These are phyloP conservation scores for Parapristionchus giblindavisi DNA, from an alignment of 2,888 invertebrate genomes.

Conservation along the genomic window DNA sequence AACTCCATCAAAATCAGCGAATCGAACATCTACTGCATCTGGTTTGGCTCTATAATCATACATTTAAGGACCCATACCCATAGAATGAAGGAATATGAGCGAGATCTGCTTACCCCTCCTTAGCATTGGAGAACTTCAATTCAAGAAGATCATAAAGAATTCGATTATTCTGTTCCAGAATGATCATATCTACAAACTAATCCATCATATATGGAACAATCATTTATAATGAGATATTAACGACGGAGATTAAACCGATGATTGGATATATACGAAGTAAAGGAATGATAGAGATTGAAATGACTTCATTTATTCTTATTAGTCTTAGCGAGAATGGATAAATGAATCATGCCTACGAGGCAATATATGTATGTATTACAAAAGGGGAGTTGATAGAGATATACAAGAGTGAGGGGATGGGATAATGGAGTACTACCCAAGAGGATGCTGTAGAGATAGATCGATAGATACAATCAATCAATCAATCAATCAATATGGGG, in stretches of 20 bases:
- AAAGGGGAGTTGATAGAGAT: neutral
- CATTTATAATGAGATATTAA: neutral
- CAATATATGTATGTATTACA: constrained; percentile 10
- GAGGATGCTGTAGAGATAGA: constrained; percentile 2
- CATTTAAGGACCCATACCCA: neutral
- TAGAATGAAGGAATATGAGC: constrained; percentile 21
- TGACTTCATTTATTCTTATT: constrained; percentile 30
- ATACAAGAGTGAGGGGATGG: constrained; percentile 11
- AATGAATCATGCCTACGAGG: too few species aligned
- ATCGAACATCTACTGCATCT: constrained; percentile 89
- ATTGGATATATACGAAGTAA: neutral
- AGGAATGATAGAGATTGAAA: too few species aligned
- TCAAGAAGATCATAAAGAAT: constrained; percentile 96
- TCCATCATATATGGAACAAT: neutral
- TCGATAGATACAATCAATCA: neutral
- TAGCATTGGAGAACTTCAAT: constrained; percentile 93
- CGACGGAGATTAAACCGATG: neutral
- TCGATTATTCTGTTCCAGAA: constrained; percentile 97
- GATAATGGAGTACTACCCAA: too few species aligned
- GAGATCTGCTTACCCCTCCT: constrained; percentile 83
- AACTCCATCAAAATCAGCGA: constrained; percentile 96
- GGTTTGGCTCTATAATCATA: constrained; percentile 84
- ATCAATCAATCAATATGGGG: constrained; percentile 1
- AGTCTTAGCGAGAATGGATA: too few species aligned
- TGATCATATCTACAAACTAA: constrained; percentile 70